Conservation (phyloP, 2,113 vertebrate species). For the Nymphicus hollandicus region DNA sequence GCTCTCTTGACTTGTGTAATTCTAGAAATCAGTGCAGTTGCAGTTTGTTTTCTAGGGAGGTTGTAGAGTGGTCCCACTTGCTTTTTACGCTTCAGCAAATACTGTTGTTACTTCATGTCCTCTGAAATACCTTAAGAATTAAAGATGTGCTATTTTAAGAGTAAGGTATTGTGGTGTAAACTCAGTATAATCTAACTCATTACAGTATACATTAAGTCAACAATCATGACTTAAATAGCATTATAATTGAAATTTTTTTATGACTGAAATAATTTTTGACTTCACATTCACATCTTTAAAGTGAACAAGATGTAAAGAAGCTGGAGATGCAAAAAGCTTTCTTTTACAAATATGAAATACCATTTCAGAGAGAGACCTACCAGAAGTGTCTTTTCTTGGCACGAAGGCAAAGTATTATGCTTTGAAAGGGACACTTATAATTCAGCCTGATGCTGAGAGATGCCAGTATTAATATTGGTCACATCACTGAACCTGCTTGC, state of each 20-base stretch:
- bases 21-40: background rate
- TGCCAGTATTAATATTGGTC: background rate
- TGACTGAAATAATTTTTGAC: background rate
- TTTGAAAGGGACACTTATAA: background rate
- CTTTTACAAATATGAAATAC: background rate
- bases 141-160: background rate
- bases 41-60: background rate
- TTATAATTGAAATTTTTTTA: background rate
- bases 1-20: background rate
- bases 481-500: background rate
- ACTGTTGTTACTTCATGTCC: background rate
- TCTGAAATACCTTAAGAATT: background rate
- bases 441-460: background rate
- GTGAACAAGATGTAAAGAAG: background rate
- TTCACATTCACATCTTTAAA: background rate
- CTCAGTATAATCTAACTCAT: background rate
- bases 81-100: background rate
- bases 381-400: background rate
- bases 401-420: background rate
- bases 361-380: background rate
- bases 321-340: background rate
- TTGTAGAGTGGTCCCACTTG: background rate
- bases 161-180: background rate
- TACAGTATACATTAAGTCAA: background rate
- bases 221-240: background rate